Evolutionary conservation across 1,140 invertebrate genomes (phyloP).

Genomic region (Drosophila bocqueti): DNA sequence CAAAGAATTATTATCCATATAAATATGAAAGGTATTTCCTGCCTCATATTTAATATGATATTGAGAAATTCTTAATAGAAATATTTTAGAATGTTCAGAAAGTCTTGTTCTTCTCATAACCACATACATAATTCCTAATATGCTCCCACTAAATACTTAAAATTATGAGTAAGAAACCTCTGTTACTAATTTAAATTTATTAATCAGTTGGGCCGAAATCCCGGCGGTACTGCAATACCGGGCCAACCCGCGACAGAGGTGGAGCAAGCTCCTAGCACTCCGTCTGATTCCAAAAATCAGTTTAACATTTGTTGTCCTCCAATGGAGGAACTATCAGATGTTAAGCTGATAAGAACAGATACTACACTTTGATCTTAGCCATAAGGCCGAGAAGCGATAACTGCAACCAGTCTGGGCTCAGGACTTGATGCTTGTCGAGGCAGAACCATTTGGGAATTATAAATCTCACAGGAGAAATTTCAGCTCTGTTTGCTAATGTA

Average conservation of each 20-base stretch:
- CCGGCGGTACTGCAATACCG: constrained; percentile 87
- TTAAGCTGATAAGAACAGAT: constrained; percentile 90
- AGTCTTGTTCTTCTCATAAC: background rate
- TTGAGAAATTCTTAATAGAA: background rate
- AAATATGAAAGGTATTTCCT: too few species aligned
- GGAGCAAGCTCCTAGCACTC: too few species aligned
- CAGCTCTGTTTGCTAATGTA: background rate
- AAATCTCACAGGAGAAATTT: fast-evolving
- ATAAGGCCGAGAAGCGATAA: constrained; percentile 86
- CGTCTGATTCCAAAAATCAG: too few species aligned
- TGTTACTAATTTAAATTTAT: constrained; percentile 25
- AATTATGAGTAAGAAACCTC: too few species aligned
- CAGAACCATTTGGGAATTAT: background rate
- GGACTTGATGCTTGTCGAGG: background rate
- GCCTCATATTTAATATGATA: background rate
- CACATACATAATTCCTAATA: too few species aligned
- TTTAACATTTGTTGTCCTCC: constrained; percentile 87
- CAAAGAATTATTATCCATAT: background rate
- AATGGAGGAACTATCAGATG: constrained; percentile 88
- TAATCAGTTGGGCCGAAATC: constrained; percentile 55
- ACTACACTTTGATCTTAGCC: constrained; percentile 87
- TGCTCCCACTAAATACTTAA: too few species aligned
- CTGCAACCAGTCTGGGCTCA: background rate
- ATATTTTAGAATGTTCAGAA: background rate
- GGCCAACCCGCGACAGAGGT: constrained; percentile 57